Percentiles rank a stretch among this genome's conserved stretches.
Evolutionary conservation across 2,888 invertebrate species (phyloP).

Genomic region (Invenusta paracnida): DNA sequence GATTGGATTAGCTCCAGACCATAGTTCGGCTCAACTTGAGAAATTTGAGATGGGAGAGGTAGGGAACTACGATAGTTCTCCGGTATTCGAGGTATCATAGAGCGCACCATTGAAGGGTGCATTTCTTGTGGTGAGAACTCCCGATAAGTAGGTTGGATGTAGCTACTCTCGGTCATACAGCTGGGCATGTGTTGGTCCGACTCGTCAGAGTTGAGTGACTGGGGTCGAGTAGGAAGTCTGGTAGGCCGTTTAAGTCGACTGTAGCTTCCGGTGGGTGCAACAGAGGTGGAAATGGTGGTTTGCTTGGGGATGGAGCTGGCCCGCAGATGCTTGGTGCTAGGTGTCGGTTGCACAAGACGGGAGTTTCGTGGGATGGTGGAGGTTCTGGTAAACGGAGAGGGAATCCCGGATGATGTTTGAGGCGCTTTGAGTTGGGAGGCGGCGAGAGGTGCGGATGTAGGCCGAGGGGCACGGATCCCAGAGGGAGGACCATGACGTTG

Average conservation of each 20-base stretch:
- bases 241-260: not conserved
- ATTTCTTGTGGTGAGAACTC: not conserved
- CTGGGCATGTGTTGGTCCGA: not conserved
- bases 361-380: no score
- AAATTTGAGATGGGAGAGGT: not conserved
- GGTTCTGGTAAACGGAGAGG: not conserved
- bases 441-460: not conserved
- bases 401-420: not conserved
- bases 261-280: not conserved
- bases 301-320: not conserved
- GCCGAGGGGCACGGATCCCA: not conserved
- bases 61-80: not conserved
- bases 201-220: not conserved
- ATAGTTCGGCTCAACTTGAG: not conserved
- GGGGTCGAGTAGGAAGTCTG: not conserved
- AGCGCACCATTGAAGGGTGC: not conserved
- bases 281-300: not conserved
- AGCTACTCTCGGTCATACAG: not conserved
- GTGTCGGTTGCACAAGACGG: not conserved
- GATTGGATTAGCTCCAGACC: not conserved
- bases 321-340: no score
- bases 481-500: not conserved
- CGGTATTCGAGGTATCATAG: not conserved
- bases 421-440: not conserved
- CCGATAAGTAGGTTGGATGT: not conserved